Percentiles rank a stretch among this genome's conserved stretches.
phyloP scores from a whole-genome alignment of 2,888 invertebrate genomes.

The Tetranychus piercei region DNA sequence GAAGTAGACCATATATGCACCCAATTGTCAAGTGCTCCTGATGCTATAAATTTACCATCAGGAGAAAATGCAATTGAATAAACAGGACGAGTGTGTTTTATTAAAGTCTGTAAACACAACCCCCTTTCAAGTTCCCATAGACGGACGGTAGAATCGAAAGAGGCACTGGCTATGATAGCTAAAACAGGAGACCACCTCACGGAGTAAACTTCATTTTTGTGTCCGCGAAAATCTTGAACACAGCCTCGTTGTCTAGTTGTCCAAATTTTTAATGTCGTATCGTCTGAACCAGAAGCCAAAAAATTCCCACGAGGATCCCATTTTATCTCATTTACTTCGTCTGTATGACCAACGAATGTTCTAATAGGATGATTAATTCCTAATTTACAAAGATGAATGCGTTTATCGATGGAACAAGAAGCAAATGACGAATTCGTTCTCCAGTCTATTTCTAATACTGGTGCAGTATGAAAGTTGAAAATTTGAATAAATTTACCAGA shows the following conservation, averaged over 20 bases:
- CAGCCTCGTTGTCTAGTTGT: constrained; percentile 90
- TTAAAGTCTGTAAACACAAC: constrained; percentile 77
- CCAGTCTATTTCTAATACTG: constrained; percentile 98
- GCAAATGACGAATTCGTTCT: constrained; percentile 92
- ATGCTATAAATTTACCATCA: constrained; percentile 89
- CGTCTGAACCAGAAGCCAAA: constrained; percentile 94
- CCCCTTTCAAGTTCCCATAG: constrained; percentile 92
- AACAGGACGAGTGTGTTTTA: constrained; percentile 92
- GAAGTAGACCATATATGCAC: constrained; percentile 98
- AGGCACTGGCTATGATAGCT: constrained; percentile 77
- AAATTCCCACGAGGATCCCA: constrained; percentile 97
- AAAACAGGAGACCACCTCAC: constrained; percentile 99
- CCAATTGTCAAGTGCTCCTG: constrained; percentile 96
- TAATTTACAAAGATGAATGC: constrained; percentile 89
- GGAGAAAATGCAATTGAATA: constrained; percentile 96
- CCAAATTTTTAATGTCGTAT: constrained; percentile 98
- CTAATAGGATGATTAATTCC: constrained; percentile 87
- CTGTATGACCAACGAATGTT: constrained; percentile 89
- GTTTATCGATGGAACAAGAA: constrained; percentile 94
- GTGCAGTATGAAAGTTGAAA: constrained; percentile 88
- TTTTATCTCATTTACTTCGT: constrained; percentile 98
- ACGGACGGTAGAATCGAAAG: constrained; percentile 93
- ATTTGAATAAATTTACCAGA: constrained; percentile 96
- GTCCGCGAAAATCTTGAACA: constrained; percentile 83
- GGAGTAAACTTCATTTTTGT: constrained; percentile 96